Base-by-base conservation (phyloP, 2,888 invertebrate genomes). In the Drosophila anomalata region DNA sequence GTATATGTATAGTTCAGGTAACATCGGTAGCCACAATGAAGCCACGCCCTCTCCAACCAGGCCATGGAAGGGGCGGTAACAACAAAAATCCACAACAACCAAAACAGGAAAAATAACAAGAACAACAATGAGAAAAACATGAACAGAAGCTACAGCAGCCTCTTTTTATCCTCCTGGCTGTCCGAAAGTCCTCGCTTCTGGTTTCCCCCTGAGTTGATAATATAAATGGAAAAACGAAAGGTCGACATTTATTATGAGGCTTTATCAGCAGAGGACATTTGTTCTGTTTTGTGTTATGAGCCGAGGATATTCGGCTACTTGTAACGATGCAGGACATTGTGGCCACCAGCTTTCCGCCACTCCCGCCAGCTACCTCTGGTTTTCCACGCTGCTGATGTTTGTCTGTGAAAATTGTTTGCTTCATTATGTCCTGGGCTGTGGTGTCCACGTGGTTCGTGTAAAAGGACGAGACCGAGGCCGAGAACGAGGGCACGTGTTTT, bases 201-300 rank as follows among this genome's bases (percentile, higher is more conserved):
- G 12, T 29, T 22, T 48, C 52, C 42, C 20, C 50, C 73, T 59
- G 65, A 79, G 87, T 87, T 89, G 84, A 90, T 89, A 90, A 90
- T 89, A 90, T 91, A 90, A 91, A 91, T 90, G 90, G 90, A 89
- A 89, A 91, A 91, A 90, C 89, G 90, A 90, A 91, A 91, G 90
- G 91, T 90, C 86, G 90, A 89, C 90, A 91, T 90, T 90, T 91
- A 91, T 91, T 90, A 90, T 90, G 87, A 87, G 87, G 83, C 90
- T 89, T 90, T 90, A 91, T 90, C 91, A 91, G 91, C 75, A 88
- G 76, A 86, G 90, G 87, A 90, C 90, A 91, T 91, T 91, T 91
- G 86, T 89, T 78, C 86, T 77, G 79, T 80, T 82, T 82, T 81
- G 73, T 80, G 79, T 78, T 82, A 76, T 84, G 84, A 88, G 80